Evolutionary conservation across 2,113 vertebrate genomes (phyloP), one percentile per base, ranked within the genome.

Genomic region (Craseonycteris thonglongyai): DNA sequence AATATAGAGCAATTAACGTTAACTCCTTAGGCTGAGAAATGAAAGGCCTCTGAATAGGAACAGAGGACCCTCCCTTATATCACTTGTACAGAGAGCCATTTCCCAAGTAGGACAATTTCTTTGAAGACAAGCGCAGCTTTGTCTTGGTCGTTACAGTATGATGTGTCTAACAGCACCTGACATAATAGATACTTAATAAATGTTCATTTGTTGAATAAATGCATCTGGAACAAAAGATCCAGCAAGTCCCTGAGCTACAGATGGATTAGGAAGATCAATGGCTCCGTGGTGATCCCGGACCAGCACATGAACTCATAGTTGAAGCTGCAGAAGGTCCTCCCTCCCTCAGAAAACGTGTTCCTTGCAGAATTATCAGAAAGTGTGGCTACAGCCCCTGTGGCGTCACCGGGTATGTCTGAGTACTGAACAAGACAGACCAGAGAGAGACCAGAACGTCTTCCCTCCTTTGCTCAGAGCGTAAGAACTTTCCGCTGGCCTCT

Each of bases 391-490:
- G 42, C 10, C 19, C 38, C n/a, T 30, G 2, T 0, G 0, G 38
- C 51, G 33, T 45, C 21, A 13, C 19, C 3, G 3, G 16, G 0
- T 0, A 8, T 5, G 1, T 18, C 58, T 33, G 40, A 40, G 65
- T 3, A 1, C 81, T 18, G 54, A 49, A 30, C 6, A 7, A 51
- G 38, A 42, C 0, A 75, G 42, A 40, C 7, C 5, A 35, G 59
- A 28, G 68, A 66, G 47, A 35, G 42, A 38, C 26, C 33, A 76
- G 40, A 45, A n/a, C 49, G 16, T 47, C 19, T 18, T 51, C 15
- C 68, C 45, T 7, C 4, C 0, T 3, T 15, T 0, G 47, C 30
- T n/a, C 9, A 19, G 24, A 18, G 49, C 5, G 4, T 6, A 33
- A 7, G 63, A 28, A 42, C 30, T 66, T 61, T 66, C 40, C 4